phyloP scores from a whole-genome alignment of 2,113 vertebrate genomes.

The Dermatemys mawii region DNA sequence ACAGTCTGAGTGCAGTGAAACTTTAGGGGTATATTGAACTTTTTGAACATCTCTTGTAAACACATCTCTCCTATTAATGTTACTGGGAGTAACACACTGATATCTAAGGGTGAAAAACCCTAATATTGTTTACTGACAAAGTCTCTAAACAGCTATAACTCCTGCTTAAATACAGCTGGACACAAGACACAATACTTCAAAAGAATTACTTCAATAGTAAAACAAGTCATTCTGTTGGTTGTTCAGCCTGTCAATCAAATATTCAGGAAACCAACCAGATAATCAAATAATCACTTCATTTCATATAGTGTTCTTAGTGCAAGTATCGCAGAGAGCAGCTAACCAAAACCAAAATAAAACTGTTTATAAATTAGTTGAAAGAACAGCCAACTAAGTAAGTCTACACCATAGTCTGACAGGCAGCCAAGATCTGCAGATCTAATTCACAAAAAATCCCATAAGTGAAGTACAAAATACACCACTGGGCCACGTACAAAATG shows the following conservation, averaged over 20 bases:
- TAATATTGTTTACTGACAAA: not conserved
- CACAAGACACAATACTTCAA: not conserved
- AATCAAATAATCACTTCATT: not conserved
- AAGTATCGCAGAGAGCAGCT: not conserved
- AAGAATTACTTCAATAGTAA: not conserved
- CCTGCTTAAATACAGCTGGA: not conserved
- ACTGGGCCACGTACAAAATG: not conserved
- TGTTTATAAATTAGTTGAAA: not conserved
- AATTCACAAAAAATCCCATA: not conserved
- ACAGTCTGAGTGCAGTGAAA: not conserved
- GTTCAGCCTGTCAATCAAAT: not conserved
- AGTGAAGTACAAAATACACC: not conserved
- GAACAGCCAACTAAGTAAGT: not conserved
- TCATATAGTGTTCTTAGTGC: not conserved
- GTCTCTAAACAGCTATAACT: not conserved
- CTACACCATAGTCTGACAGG: not conserved
- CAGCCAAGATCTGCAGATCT: not conserved
- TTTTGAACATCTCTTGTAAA: accelerated
- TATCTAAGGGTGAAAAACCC: not conserved
- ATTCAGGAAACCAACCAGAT: not conserved
- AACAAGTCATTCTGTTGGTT: not conserved
- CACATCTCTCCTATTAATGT: not conserved
- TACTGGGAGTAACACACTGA: not conserved
- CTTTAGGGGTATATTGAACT: not conserved
- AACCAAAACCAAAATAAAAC: not conserved